A percentile compares a stretch with the other conserved stretches of the same genome.
Evolutionary conservation across 2,888 invertebrate genomes (phyloP).

Genomic region (Agrypnus murinus): DNA sequence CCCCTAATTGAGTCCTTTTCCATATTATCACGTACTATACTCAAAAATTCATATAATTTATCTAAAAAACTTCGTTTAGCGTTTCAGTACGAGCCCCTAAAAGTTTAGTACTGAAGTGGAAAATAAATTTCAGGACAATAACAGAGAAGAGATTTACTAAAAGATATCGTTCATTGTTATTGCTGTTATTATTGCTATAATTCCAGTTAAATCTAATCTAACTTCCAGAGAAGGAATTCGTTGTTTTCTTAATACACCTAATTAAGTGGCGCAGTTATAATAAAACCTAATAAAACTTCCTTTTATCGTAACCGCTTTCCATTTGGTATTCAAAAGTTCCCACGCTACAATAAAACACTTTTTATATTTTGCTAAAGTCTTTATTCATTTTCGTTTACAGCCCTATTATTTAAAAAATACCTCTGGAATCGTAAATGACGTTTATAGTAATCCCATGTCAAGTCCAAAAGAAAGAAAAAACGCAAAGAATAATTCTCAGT

Average conservation of each 20-base stretch:
- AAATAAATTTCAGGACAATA: neutral
- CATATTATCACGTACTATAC: no score
- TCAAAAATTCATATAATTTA: no score
- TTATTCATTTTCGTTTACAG: neutral
- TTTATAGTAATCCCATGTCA: neutral
- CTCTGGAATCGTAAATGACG: neutral
- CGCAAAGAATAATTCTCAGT: neutral
- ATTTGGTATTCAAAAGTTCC: constrained; percentile 7
- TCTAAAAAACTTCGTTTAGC: no score
- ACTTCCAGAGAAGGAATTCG: neutral
- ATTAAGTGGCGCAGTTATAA: constrained; percentile 25
- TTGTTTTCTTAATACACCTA: constrained; percentile 22
- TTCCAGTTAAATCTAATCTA: constrained; percentile 9
- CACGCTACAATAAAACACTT: constrained; percentile 9
- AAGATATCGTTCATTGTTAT: constrained; percentile 10
- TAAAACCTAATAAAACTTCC: constrained; percentile 15
- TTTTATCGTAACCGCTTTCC: constrained; percentile 8
- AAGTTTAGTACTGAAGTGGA: neutral
- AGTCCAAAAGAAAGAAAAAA: neutral
- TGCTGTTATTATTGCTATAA: neutral
- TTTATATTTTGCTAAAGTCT: neutral
- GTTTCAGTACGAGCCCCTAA: no score
- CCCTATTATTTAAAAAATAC: no score
- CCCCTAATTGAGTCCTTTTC: no score
- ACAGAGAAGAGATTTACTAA: constrained; percentile 3